Percentiles rank a stretch among this genome's conserved stretches.
Conservation (phyloP, 2,888 invertebrate genomes). For the Cenopis cana region DNA sequence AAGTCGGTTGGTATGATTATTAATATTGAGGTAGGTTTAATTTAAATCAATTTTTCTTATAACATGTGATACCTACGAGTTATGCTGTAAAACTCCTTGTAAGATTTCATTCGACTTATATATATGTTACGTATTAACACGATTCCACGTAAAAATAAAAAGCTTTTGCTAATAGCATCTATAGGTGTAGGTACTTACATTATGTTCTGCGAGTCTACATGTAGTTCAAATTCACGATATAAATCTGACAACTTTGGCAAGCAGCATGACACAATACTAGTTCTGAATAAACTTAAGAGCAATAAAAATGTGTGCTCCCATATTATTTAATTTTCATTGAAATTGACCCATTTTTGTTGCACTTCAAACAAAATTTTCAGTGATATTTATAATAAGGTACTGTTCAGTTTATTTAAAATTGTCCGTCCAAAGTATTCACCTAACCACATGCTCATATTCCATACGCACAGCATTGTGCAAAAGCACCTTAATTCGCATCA, state of each 20-base stretch:
- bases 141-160: background rate
- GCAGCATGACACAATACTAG: too few species aligned
- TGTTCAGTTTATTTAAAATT: background rate
- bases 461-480: background rate
- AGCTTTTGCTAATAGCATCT: background rate
- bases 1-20: background rate
- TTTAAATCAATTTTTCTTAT: background rate
- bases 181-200: background rate
- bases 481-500: constrained; percentile 34
- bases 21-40: background rate
- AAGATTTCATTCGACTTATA: background rate
- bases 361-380: too few species aligned
- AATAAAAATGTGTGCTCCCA: too few species aligned
- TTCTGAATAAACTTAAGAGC: too few species aligned
- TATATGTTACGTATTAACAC: background rate
- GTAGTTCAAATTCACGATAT: too few species aligned
- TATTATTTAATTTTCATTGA: too few species aligned
- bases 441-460: background rate
- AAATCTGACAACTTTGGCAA: too few species aligned
- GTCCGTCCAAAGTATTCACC: too few species aligned
- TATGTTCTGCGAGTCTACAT: too few species aligned
- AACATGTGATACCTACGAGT: background rate
- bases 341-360: too few species aligned
- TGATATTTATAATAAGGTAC: too few species aligned
- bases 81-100: background rate